A percentile compares a stretch with the other conserved stretches of the same genome.
Conservation (phyloP, 23 tunicate genomes). For the Trididemnum miniatum region DNA sequence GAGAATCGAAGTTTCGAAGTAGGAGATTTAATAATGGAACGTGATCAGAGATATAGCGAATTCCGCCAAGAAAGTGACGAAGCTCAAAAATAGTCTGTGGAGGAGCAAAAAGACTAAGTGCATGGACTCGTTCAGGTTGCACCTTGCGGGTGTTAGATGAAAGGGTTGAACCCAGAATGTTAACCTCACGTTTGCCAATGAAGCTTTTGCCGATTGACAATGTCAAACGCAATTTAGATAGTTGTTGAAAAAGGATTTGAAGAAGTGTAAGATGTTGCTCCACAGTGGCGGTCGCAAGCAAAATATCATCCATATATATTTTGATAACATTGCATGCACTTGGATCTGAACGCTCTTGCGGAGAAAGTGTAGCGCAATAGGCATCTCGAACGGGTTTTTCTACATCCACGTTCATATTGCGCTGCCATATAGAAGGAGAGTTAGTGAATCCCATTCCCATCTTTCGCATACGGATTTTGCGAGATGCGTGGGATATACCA, state of each 20-base stretch:
- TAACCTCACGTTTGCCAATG: not conserved
- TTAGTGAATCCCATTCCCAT: not conserved
- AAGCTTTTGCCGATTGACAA: not conserved
- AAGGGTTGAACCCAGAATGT: not conserved
- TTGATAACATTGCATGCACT: not conserved
- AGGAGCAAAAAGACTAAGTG: not conserved
- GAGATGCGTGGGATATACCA: not conserved
- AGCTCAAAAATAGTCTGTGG: not conserved
- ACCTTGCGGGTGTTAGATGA: not conserved
- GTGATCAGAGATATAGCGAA: slow-evolving; percentile 2
- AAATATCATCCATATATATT: not conserved
- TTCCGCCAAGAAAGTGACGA: not conserved
- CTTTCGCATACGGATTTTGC: not conserved
- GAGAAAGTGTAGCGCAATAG: too few species aligned
- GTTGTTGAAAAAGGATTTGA: not conserved
- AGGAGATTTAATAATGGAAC: not conserved
- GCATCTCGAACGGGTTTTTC: not conserved
- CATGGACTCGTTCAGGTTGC: slow-evolving; percentile 3
- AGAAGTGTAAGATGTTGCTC: not conserved
- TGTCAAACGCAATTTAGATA: not conserved
- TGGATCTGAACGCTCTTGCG: not conserved
- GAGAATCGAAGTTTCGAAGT: not conserved
- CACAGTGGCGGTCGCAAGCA: not conserved
- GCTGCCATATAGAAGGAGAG: not conserved
- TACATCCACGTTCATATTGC: not conserved